Percentiles rank a stretch among this genome's conserved stretches.
Evolutionary conservation across 92 coral and sea anemone genomes (phyloP).

Genomic region (Desmophyllum pertusum): DNA sequence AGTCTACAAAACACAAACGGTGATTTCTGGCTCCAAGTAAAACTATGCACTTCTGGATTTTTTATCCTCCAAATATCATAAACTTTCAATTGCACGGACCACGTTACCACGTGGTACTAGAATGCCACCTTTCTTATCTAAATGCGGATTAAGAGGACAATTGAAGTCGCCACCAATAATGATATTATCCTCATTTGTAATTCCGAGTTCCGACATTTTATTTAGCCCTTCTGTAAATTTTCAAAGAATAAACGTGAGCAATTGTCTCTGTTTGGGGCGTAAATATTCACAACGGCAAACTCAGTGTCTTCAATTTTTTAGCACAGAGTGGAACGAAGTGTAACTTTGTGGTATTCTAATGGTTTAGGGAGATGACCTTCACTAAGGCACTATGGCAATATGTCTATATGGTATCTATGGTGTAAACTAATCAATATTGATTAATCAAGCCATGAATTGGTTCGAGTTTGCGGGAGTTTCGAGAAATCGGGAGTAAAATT

Average conservation of each 20-base stretch:
- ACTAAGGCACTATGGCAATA: too few species aligned
- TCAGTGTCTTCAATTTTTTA: neutral
- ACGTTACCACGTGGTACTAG: neutral
- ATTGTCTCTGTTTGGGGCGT: neutral
- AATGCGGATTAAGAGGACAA: slow-evolving; percentile 28
- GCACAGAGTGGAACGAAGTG: too few species aligned
- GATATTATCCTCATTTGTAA: neutral
- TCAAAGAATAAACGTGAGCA: neutral
- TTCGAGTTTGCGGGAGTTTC: too few species aligned
- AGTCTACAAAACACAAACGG: slow-evolving; percentile 24
- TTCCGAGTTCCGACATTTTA: neutral
- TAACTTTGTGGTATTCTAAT: too few species aligned
- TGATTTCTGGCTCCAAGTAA: too few species aligned
- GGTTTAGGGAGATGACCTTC: too few species aligned
- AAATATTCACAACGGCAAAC: slow-evolving; percentile 1
- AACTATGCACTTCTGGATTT: slow-evolving; percentile 9
- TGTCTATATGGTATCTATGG: too few species aligned
- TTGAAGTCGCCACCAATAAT: neutral
- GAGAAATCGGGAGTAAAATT: too few species aligned
- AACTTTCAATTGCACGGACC: neutral
- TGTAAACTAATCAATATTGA: too few species aligned
- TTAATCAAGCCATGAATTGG: too few species aligned
- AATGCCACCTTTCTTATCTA: slow-evolving; percentile 25
- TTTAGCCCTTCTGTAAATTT: neutral
- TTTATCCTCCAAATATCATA: slow-evolving; percentile 6